Evolutionary conservation across 1,140 invertebrate species (phyloP).

Genomic region (Reticulitermes speratus): DNA sequence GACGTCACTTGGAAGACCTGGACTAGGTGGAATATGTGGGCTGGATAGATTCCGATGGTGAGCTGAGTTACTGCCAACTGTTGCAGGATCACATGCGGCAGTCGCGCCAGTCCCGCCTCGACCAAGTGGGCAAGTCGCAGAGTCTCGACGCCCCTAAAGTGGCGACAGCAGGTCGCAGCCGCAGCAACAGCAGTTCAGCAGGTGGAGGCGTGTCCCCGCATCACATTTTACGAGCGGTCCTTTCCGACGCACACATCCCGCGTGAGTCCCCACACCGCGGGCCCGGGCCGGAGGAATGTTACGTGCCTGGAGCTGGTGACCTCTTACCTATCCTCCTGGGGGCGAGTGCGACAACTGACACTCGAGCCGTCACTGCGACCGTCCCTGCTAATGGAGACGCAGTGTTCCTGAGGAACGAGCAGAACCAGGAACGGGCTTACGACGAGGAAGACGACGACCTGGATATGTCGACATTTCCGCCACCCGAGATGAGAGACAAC

Average conservation of each 20-base stretch:
- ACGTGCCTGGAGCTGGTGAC: slow-evolving; percentile 51
- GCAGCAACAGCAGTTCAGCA: slow-evolving; percentile 11
- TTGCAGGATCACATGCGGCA: slow-evolving; percentile 74
- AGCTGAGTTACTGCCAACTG: not conserved
- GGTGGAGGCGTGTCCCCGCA: not conserved
- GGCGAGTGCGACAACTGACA: slow-evolving; percentile 38
- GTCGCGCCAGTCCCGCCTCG: slow-evolving; percentile 72
- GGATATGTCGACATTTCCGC: slow-evolving; percentile 32
- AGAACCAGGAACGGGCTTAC: slow-evolving; percentile 24
- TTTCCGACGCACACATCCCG: not conserved
- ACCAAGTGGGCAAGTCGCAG: slow-evolving; percentile 60
- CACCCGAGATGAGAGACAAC: slow-evolving; percentile 70
- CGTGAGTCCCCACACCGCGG: slow-evolving; percentile 29
- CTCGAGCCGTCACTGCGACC: not conserved
- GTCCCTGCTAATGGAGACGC: slow-evolving; percentile 35
- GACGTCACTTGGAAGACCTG: too few species aligned
- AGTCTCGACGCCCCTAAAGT: slow-evolving; percentile 45
- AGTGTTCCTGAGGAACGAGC: slow-evolving; percentile 31
- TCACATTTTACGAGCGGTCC: not conserved
- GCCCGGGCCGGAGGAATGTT: slow-evolving; percentile 48
- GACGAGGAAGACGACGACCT: slow-evolving; percentile 38
- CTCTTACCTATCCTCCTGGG: slow-evolving; percentile 50
- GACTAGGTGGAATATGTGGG: too few species aligned
- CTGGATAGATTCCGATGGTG: too few species aligned
- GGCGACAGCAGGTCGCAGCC: slow-evolving; percentile 36